phyloP scores from a whole-genome alignment of 2,888 invertebrate species.

The Orthosia cruda region DNA sequence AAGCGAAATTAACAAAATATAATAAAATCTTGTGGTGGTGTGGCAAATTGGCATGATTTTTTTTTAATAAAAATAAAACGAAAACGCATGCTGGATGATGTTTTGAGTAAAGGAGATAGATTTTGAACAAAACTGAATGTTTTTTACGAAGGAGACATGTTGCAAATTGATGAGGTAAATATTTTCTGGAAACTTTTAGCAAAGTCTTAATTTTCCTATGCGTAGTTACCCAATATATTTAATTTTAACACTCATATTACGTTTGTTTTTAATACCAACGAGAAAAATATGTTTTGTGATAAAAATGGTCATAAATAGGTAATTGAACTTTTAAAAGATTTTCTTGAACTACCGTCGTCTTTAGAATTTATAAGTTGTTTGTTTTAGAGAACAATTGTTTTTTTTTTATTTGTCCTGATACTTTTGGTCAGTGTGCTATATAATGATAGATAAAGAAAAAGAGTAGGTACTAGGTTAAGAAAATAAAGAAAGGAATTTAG shows the following conservation, averaged over 20 bases:
- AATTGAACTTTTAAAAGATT: neutral
- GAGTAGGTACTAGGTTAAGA: neutral
- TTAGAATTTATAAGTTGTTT: neutral
- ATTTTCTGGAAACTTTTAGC: constrained; percentile 61
- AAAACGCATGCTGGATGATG: constrained; percentile 86
- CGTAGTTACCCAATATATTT: constrained; percentile 29
- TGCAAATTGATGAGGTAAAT: constrained; percentile 70
- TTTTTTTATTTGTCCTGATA: too few species aligned
- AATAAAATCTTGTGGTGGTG: constrained; percentile 86
- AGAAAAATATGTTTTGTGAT: neutral
- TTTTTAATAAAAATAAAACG: constrained; percentile 71
- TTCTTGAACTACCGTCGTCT: neutral
- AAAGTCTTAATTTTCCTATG: constrained; percentile 28
- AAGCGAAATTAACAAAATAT: constrained; percentile 82
- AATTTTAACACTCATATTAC: neutral
- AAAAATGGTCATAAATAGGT: neutral
- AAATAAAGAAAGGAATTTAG: neutral
- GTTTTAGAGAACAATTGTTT: neutral
- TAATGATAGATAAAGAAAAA: neutral
- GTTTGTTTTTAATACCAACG: neutral
- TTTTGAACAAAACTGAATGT: constrained; percentile 56
- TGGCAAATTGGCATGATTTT: constrained; percentile 87
- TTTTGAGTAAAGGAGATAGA: constrained; percentile 65
- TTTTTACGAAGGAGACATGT: constrained; percentile 65
- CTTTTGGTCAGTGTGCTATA: neutral